These are phyloP conservation scores for Gnathonemus longibarbis DNA, from an alignment of 2,113 vertebrate genomes.

Conservation along the genomic window DNA sequence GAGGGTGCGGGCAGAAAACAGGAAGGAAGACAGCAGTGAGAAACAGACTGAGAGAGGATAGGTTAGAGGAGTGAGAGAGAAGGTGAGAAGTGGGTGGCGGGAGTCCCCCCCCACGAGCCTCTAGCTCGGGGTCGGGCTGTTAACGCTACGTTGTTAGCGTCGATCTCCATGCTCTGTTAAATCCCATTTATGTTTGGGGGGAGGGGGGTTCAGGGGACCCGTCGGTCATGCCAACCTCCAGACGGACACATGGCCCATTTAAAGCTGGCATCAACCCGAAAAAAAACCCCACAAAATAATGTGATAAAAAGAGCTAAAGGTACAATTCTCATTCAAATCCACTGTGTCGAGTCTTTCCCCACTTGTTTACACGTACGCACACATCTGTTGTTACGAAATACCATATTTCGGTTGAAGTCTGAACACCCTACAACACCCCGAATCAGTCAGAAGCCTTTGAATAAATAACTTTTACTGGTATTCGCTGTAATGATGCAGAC, in stretches of 20 bases:
- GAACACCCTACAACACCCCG: not conserved
- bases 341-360: not conserved
- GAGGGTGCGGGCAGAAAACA: not conserved
- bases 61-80: not conserved
- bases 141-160: not conserved
- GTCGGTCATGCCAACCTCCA: not conserved
- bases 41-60: not conserved
- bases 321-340: not conserved
- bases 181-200: not conserved
- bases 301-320: not conserved
- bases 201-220: not conserved
- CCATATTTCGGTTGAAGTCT: not conserved
- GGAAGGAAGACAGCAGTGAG: not conserved
- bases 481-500: not conserved
- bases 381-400: not conserved
- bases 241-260: slow-evolving; percentile 44
- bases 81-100: not conserved
- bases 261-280: not conserved
- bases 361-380: not conserved
- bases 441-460: not conserved
- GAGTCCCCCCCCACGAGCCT: not conserved
- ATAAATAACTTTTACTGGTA: not conserved
- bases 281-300: not conserved
- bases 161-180: not conserved
- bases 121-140: not conserved